Base-by-base conservation (phyloP, 1,140 invertebrate species). In the Bombus confusus region DNA sequence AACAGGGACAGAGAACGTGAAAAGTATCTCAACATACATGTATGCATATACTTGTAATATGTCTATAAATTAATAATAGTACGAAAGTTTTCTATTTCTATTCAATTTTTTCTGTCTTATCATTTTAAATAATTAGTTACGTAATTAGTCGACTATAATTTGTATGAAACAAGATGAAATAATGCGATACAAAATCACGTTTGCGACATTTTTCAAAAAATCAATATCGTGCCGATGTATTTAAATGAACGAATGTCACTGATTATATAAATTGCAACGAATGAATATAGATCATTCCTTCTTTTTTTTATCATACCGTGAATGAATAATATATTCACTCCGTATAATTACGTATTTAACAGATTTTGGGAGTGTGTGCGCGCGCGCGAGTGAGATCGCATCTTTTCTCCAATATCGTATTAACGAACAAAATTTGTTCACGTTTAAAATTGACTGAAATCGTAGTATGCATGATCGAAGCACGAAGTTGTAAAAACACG, bases 361-460 rank as follows among this genome's bases (percentile, higher is more conserved):
- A 89, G 77, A 88, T 73, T 22, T 86, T 87, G 74, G 80, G 81
- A 84, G 37, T 43, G 12, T 43, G 37, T 34, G 34, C 8, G 13
- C 10, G 64, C n/a, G 66, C 37, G 39, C 12, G 47, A n/a, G 25
- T 69, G 34, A 52, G 2, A 4, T 62, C 57, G 72, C 52, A 72
- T 34, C 15, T 18, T 66, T n/a, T 59, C 80, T 68, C 64, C 83
- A 80, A 74, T 89, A 82, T 91, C 47, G 77, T 86, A 52, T 88
- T 41, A 81, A 80, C 18, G 59, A 37, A 86, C 73, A 88, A 68
- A 85, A 69, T 39, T 43, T 80, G 83, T 80, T 52, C 47, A 52
- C 68, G 28, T 85, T 88, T 84, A 76, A 89, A 91, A 91, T 91
- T 89, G 89, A 89, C 88, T 86, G 88, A 87, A 82, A 84, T 84